Evolutionary conservation across 1,140 invertebrate genomes (phyloP), one percentile per base, ranked within the genome.

Genomic region (Samia ricini): DNA sequence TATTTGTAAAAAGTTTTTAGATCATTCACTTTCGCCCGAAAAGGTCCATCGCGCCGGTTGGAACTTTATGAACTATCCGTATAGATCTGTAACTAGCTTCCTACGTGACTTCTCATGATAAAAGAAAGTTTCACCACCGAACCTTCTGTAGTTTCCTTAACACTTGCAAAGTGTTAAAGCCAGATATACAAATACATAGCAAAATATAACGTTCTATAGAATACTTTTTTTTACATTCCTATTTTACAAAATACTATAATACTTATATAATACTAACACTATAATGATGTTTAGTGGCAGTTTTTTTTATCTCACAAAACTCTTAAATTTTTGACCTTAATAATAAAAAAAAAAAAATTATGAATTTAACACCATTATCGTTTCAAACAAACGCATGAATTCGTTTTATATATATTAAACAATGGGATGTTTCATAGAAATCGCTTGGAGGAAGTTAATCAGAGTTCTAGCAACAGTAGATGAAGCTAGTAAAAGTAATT

Each of bases 11-110:
- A 87, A 85, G 74, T 88, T 88, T 85, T 79, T 72, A 81, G 81
- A 85, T 85, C 80, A 85, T 77, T 85, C 85, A 88, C 83, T 85
- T 77, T 71, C 81, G 79, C 80, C 71, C 69, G 76, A 76, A 74
- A 77, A 72, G 74, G 64, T 74, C 71, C 60, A 69, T 62, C 48
- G n/a, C n/a, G n/a, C n/a, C n/a, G 56, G 56, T 49, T n/a, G 18
- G 24, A 69, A 66, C 54, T 66, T 64, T 42, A 26, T 58, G 7
- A 79, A 80, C 72, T 79, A 80, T 77, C 63, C 60, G 60, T 50
- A 59, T 69, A 65, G 64, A 68, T 73, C 71, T 69, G 73, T 67
- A 61, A 64, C 61, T 68, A 60, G 57, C 51, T 36, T 5, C 23
- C 23, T 58, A 61, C 66, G 66, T 68, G 66, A 64, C 62, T 68